Evolutionary conservation across 2,113 vertebrate species (phyloP).

Genomic region (Pelvicachromis taeniatus): DNA sequence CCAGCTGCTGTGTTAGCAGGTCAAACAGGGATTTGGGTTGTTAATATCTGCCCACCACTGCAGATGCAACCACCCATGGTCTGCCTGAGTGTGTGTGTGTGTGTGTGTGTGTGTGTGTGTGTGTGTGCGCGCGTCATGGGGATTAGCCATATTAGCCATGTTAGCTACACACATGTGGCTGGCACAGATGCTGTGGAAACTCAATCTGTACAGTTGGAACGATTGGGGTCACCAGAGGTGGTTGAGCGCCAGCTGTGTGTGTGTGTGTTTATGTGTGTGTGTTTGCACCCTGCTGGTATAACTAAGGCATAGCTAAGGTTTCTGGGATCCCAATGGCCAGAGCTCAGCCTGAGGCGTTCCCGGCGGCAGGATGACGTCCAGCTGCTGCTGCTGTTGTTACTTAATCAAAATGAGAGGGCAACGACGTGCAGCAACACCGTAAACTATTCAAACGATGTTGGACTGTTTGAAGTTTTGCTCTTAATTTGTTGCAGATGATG

Average conservation of each 20-base stretch:
- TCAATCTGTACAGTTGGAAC: slow-evolving; percentile 40
- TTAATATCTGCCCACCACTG: slow-evolving; percentile 8
- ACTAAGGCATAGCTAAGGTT: neutral
- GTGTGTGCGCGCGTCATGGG: neutral
- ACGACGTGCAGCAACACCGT: neutral
- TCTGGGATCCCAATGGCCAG: neutral
- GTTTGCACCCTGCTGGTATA: neutral
- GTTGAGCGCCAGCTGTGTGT: slow-evolving; percentile 5
- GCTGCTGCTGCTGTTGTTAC: neutral
- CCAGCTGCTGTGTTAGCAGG: slow-evolving; percentile 20
- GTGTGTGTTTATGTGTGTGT: neutral
- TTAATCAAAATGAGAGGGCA: neutral
- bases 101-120: neutral
- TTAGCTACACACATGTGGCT: slow-evolving; percentile 54
- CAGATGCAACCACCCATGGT: neutral
- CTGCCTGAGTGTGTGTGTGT: neutral
- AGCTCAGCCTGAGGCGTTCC: neutral
- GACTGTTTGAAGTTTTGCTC: neutral
- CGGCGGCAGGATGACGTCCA: neutral
- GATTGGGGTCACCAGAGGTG: slow-evolving; percentile 34
- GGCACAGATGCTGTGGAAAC: slow-evolving; percentile 53
- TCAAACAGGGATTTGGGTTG: slow-evolving; percentile 33
- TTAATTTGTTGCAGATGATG: neutral
- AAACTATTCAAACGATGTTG: neutral
- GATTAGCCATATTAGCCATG: slow-evolving; percentile 51